Evolutionary conservation across 2,113 vertebrate genomes (phyloP), one percentile per base, ranked within the genome.

Genomic region (Aix galericulata): DNA sequence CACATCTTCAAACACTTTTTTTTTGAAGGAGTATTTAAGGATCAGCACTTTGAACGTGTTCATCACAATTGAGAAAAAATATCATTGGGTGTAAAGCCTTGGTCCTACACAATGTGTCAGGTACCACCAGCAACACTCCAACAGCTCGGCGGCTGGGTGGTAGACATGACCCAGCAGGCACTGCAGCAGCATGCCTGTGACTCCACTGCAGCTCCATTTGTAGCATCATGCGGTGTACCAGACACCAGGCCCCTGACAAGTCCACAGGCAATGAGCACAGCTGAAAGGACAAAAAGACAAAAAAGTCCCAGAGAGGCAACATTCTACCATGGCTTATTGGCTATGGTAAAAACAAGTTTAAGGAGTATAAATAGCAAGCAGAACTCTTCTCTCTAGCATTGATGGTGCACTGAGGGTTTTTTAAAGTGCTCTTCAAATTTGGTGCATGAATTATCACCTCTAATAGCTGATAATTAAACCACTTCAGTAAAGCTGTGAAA

Each of bases 381-480:
- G 46, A 90, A 67, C 20, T 78, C 77, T 84, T 72, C 59, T 86
- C 26, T 85, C 48, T 77, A 83, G 27, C n/a, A 1, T 50, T 89
- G 67, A 75, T 85, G 68, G 68, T 0, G 0, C 50, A 83, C 15
- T 32, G 52, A 88, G 55, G 12, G 11, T 71, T 62, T 85, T 91
- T 89, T 9, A 27, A 87, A 84, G 31, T 88, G 87, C 31, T 95
- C 88, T 87, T 93, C 78, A 96, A 82, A 97, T 94, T 77, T 94
- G 58, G 84, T 88, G 94, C 93, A 95, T 96, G 96, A 94, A 96
- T 98, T 97, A 97, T 94, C 93, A 94, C 96, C 69, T 97, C 82
- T 98, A 98, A 97, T 97, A 96, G 93, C 73, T 96, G 97, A 96
- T 96, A 97, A 97, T 97, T 97, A 96, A 97, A 96, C 55, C 75